Base-by-base conservation (phyloP, 2,888 invertebrate species). In the Lacanobia oleracea region DNA sequence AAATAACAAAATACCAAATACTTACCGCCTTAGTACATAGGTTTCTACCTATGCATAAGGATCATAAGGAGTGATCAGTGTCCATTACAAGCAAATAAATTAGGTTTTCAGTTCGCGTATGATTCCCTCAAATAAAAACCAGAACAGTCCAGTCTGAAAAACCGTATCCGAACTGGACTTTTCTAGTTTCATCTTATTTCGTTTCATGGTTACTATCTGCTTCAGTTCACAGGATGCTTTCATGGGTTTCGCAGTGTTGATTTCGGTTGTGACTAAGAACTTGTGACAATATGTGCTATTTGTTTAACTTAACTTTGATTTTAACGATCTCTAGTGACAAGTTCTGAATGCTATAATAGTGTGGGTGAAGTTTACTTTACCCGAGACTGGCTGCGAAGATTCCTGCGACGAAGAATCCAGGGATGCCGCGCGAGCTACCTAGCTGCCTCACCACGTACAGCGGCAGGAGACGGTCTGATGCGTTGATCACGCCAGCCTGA, bases 311-410 rank as follows among this genome's bases (percentile, higher is more conserved):
- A 43, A 60, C 60, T 56, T 27, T 67, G 50, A 63, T 59, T 73
- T 53, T 12, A n/a, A 8, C n/a, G 54, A 53, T 18, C 12, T 27
- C 12, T 56, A 54, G 27, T 33, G 21, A 59, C 33, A 53, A 14
- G 14, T 37, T 59, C 6, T 8, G 23, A 18, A 54, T 40, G 67
- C 4, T 27, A 27, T 27, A 27, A 27, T 27, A 27, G 23, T 59
- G 14, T 57, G 63, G 72, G 63, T 77, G 40, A 54, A 23, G 12
- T 51, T 45, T 62, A 66, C n/a, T 75, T 37, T 96, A 99, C 99
- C 99, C 99, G 84, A 99, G 97, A 88, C 99, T 99, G 1, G 99
- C 99, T 54, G 99, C 99, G 92, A 99, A 99, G 75, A 99, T 98
- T 27, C 99, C 99, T 7, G 99, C 98, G 0, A 99, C 99, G 92